Conservation (phyloP, 1,140 invertebrate genomes). For the Bombus polaris region DNA sequence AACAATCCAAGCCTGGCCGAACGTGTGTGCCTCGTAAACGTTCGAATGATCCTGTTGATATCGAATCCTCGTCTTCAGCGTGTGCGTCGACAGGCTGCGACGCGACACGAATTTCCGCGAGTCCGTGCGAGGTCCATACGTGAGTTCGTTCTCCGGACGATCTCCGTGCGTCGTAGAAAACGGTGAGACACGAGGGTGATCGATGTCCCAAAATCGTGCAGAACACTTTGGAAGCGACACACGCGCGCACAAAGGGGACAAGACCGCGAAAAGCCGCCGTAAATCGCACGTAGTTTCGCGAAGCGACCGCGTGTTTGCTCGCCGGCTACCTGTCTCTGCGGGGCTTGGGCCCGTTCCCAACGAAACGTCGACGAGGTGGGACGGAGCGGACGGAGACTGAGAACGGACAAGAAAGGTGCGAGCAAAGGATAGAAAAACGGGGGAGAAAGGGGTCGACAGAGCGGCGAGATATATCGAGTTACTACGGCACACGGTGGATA, state of each 20-base stretch:
- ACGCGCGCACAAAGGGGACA: background rate
- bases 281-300: conserved; percentile 31
- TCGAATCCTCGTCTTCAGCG: background rate
- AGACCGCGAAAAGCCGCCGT: background rate
- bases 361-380: background rate
- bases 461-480: conserved; percentile 72
- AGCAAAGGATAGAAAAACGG: conserved; percentile 15
- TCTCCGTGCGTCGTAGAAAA: background rate
- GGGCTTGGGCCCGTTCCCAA: conserved; percentile 5
- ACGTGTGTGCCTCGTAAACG: background rate
- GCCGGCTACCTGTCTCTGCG: conserved; percentile 40
- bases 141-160: background rate
- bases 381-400: background rate
- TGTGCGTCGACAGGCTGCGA: background rate
- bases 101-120: background rate
- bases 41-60: background rate
- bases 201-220: too few species aligned
- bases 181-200: background rate
- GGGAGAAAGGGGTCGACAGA: conserved; percentile 12
- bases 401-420: background rate
- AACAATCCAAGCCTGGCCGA: background rate
- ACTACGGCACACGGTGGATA: conserved; percentile 68
- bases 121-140: background rate
- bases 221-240: conserved; percentile 25
- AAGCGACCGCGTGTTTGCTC: background rate